Base-by-base conservation (phyloP, 2,113 vertebrate genomes). In the Leucoraja erinaceus region DNA sequence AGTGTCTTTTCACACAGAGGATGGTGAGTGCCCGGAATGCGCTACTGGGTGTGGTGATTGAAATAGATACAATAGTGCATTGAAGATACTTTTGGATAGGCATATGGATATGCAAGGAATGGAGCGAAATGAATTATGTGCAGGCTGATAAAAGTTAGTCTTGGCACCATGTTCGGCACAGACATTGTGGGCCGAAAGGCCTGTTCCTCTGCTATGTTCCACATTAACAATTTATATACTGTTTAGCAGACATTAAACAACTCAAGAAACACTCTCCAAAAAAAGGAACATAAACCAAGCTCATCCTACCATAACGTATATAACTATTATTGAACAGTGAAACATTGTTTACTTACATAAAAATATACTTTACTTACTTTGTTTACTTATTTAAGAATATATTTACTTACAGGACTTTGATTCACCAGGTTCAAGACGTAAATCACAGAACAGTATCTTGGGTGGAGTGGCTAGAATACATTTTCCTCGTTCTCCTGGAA, bases 371-470 rank as follows among this genome's bases (percentile, higher is more conserved):
- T 28, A 95, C 98, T 66, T 94, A 97, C 96, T n/a, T n/a, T n/a
- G n/a, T 90, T 31, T 68, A 63, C 31, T 11, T 9, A 31, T 25
- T 63, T 88, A 59, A 93, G 56, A 14, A 59, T 31, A 59, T 4
- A 38, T 59, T 2, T 28, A 95, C 98, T 66, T 94, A 97, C 96
- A 97, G 25, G 95, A 98, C 95, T 98, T 99, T 93, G 97, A 98
- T 94, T 99, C 98, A 93, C 99, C 98, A 0, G 98, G 98, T 93
- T 99, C 99, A 94, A 99, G 96, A 31, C 97, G 94, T 93, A 99
- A 96, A 94, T 99, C 99, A 96, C 99, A 99, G 95, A 99, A 99
- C 31, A 99, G 95, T 94, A 99, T 99, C 96, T 99, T 99, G 1
- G 99, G 98, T 83, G 98, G 98, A 0, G 99, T 99, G 93, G 99